phyloP scores from a whole-genome alignment of 92 coral and sea anemone species.

The Virgularia gustaviana region DNA sequence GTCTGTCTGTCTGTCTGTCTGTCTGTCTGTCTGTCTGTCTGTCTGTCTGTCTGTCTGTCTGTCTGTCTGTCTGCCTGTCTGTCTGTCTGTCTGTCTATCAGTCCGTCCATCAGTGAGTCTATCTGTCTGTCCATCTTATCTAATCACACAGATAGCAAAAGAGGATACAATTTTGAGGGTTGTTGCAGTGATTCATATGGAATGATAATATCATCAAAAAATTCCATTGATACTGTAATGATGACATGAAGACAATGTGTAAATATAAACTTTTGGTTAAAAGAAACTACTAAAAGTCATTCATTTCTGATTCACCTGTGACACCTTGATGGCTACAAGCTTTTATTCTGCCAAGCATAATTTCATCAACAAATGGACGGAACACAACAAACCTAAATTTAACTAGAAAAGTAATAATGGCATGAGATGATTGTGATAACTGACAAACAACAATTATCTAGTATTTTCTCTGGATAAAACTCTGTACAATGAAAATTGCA shows the following conservation, averaged over 20 bases:
- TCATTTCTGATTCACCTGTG: slow-evolving; percentile 54
- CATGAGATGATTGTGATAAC: not conserved
- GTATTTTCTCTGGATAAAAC: not conserved
- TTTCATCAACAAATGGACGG: slow-evolving; percentile 91
- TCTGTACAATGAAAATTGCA: not conserved
- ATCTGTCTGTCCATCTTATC: not conserved
- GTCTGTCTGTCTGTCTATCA: not conserved
- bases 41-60: no score
- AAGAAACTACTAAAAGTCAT: not conserved
- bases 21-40: no score
- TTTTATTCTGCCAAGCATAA: slow-evolving; percentile 82
- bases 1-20: not conserved
- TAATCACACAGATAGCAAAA: not conserved
- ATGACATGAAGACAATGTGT: not conserved
- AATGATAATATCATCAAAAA: slow-evolving; percentile 90
- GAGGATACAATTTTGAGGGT: slow-evolving; percentile 99
- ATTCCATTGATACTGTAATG: slow-evolving; percentile 86
- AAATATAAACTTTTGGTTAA: not conserved
- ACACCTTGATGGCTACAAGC: slow-evolving; percentile 92
- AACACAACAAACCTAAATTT: slow-evolving; percentile 92
- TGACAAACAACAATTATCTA: not conserved
- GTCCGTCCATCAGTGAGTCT: not conserved
- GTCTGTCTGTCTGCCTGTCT: no score
- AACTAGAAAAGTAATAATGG: slow-evolving; percentile 56
- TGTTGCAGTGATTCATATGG: slow-evolving; percentile 87